Evolutionary conservation across 2,888 invertebrate species (phyloP), one percentile per base, ranked within the genome.

Genomic region (Blera fallax): DNA sequence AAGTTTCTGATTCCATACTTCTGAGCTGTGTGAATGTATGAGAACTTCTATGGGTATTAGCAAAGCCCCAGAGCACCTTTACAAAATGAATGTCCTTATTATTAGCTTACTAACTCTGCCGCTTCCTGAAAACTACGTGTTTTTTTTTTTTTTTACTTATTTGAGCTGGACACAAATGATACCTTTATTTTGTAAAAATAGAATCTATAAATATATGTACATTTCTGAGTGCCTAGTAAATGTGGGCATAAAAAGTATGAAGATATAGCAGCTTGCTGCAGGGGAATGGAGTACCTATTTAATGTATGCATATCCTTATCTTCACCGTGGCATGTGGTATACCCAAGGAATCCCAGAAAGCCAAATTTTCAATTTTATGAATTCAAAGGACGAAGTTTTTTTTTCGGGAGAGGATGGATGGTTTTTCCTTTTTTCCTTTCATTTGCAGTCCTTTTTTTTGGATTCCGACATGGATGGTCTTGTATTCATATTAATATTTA

Each of bases 241-340:
- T 10, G 50, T 10, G 37, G 40, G 50, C 29, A 50, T 40, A 40
- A 29, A 62, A 40, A 21, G 18, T 40, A 24, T 40, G 3, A 43
- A 29, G 2, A n/a, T 34, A 37, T 16, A 62, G 1, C 37, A 32
- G 21, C 45, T 21, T 32, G 50, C n/a, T 18, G 50, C 11, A 21
- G 52, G 37, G 37, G 14, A 50, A 21, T 29, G 29, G 62, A 14
- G 10, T 40, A 54, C 52, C 62, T 32, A 64, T 32, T 64, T 64
- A 74, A 74, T 74, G 14, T 64, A 74, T 74, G 74, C 54, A 64
- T 74, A 74, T 62, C 40, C 32, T 74, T 62, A 74, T 74, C 54
- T 74, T 43, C 54, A 54, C 54, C 10, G 27, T 40, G 34, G 64
- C 74, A 43, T 74, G 74, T 74, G 74, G 64, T 64, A 43, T 16